phyloP scores from a whole-genome alignment of 64 coral and sea anemone species.

The Stylophora pistillata region DNA sequence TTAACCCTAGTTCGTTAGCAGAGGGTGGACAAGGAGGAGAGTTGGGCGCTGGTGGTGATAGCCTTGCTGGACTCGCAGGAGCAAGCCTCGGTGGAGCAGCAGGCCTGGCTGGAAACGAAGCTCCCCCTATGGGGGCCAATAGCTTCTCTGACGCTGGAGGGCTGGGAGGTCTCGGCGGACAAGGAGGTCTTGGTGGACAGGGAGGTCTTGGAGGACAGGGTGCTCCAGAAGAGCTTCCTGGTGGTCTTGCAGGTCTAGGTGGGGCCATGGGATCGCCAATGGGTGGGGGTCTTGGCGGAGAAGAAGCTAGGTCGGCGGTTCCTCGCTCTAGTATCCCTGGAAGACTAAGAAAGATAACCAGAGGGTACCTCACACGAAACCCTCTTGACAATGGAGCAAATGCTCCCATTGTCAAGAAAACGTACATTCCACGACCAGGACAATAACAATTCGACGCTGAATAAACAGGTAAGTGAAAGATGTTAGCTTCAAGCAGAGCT shows the following conservation, averaged over 20 bases:
- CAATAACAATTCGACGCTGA: background rate
- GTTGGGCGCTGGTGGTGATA: conserved; percentile 37
- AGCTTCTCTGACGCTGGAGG: conserved; percentile 54
- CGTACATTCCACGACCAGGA: conserved; percentile 58
- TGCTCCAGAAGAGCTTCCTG: conserved; percentile 23
- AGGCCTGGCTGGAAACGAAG: conserved; percentile 47
- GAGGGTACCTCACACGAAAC: conserved; percentile 55
- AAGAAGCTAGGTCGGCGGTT: conserved; percentile 57
- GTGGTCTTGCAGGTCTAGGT: conserved; percentile 44
- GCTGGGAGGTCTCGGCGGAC: conserved; percentile 64
- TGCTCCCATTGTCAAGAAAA: conserved; percentile 82
- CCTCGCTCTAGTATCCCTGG: conserved; percentile 56
- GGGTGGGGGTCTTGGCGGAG: conserved; percentile 60
- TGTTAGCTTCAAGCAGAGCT: background rate
- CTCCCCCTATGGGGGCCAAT: conserved; percentile 8
- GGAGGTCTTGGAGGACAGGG: conserved; percentile 69
- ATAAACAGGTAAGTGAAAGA: background rate
- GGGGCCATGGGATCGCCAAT: conserved; percentile 42
- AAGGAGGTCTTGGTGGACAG: conserved; percentile 38
- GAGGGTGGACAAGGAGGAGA: conserved; percentile 26
- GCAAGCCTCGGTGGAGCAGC: conserved; percentile 53
- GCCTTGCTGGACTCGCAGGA: conserved; percentile 56
- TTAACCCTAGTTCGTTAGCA: conserved; percentile 52
- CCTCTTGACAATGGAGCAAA: conserved; percentile 71
- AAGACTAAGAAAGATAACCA: conserved; percentile 44